These are phyloP conservation scores for Rhabditophanes sp. DNA, from an alignment of 2,888 invertebrate genomes.

Conservation along the genomic window DNA sequence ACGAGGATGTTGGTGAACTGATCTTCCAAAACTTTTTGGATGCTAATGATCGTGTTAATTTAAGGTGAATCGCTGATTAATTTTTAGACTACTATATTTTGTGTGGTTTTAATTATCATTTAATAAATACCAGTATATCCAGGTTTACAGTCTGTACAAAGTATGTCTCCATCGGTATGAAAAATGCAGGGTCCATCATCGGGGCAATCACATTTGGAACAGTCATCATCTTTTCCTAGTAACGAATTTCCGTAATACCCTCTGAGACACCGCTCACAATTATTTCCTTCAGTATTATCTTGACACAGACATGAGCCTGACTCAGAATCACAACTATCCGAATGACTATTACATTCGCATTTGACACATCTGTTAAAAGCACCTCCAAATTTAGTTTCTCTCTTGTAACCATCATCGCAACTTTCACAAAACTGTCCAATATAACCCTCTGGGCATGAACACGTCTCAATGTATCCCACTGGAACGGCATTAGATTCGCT, in stretches of 20 bases:
- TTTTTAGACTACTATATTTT: too few relatives aligned
- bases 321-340: constrained; percentile 82
- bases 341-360: constrained; percentile 89
- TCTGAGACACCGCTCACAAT: constrained; percentile 77
- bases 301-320: constrained; percentile 81
- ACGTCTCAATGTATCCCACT: constrained; percentile 83
- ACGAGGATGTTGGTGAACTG: too few relatives aligned
- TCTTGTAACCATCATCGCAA: constrained; percentile 80
- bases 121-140: constrained; percentile 58
- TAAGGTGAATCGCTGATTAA: too few relatives aligned
- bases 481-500: constrained; percentile 16
- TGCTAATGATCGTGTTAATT: too few relatives aligned
- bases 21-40: too few relatives aligned
- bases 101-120: constrained; percentile 6
- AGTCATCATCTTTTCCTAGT: constrained; percentile 49
- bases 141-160: constrained; percentile 73
- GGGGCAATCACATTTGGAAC: constrained; percentile 76
- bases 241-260: constrained; percentile 89
- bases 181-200: constrained; percentile 69
- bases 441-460: constrained; percentile 69
- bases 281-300: constrained; percentile 70
- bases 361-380: constrained; percentile 82
- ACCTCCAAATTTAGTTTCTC: constrained; percentile 70
- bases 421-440: constrained; percentile 75
- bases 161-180: constrained; percentile 64